Base-by-base conservation (phyloP, 2,888 invertebrate genomes). In the Sarcophaga subvicina region DNA sequence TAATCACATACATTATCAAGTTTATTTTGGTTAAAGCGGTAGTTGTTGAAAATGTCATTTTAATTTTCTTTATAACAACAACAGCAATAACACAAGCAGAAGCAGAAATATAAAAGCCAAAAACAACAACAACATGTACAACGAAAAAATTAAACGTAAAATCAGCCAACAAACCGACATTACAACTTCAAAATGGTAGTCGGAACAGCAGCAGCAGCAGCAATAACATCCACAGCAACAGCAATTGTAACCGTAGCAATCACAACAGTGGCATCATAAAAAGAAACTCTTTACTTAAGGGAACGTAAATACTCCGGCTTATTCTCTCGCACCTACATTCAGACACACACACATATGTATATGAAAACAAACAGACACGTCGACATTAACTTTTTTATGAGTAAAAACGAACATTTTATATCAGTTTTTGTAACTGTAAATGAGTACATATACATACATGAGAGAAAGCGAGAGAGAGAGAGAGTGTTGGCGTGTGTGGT, bases 1-100 rank as follows among this genome's bases (percentile, higher is more conserved):
- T 86, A 86, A 83, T 83, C 83, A 69, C 83, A 73, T 80, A 80
- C 69, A 71, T 83, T 83, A 86, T 79, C 79, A 86, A 80, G 64
- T 85, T 85, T 78, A 81, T 81, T 81, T 78, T 22, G 76, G 85
- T 62, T 83, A 63, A 83, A 83, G 79, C 69, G 73, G 73, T 64
- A 75, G 83, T 83, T 75, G 83, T 45, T 83, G 47, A 79, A 79
- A 83, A 70, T 79, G 75, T 70, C 79, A 79, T 62, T 75, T 83
- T 79, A 73, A 83, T 79, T 79, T 69, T 59, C 37, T 62, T 11
- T 37, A 25, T 14, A 22, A 60, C 62, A 22, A 8, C n/a, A 59
- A 17, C 59, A 17, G 2, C 37, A 27, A 27, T 1, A 37, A 8
- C 54, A 49, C 11, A 11, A 49, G 49, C 49, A 49, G 1, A 14